Conservation (phyloP, 2,888 invertebrate species). For the Drosophila testacea region DNA sequence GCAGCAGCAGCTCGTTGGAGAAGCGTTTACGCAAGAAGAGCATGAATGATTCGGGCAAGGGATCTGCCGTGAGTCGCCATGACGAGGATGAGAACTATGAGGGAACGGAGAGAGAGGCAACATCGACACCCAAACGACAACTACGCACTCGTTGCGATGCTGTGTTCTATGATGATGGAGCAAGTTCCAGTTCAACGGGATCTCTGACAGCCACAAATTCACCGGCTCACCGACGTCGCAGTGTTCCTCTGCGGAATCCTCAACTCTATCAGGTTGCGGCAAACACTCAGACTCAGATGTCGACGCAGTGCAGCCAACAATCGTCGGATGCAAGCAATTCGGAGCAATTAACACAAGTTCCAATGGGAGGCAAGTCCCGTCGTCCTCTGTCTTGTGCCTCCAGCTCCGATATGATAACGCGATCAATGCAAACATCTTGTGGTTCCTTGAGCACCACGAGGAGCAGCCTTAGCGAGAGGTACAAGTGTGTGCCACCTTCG, state of each 20-base stretch:
- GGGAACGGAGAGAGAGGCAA: conserved; percentile 4
- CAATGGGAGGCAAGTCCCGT: conserved; percentile 44
- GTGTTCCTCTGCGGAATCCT: conserved; percentile 84
- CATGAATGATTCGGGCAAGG: conserved; percentile 85
- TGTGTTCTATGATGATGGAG: conserved; percentile 79
- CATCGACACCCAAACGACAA: conserved; percentile 59
- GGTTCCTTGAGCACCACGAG: conserved; percentile 80
- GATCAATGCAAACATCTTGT: conserved; percentile 90
- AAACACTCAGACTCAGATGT: conserved; percentile 65
- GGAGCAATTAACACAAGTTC: conserved; percentile 82
- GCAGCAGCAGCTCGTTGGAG: conserved; percentile 84
- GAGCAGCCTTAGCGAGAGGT: conserved; percentile 85
- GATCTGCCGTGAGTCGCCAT: conserved; percentile 84
- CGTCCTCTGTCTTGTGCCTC: conserved; percentile 78
- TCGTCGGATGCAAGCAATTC: conserved; percentile 84
- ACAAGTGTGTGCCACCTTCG: conserved; percentile 89
- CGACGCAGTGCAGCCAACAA: conserved; percentile 76
- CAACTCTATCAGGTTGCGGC: conserved; percentile 81
- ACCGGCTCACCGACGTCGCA: conserved; percentile 82
- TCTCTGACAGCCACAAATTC: conserved; percentile 81
- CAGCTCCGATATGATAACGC: conserved; percentile 87
- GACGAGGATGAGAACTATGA: conserved; percentile 82
- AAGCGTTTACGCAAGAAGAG: conserved; percentile 84
- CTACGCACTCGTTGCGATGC: conserved; percentile 62
- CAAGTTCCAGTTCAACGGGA: conserved; percentile 80